Evolutionary conservation across 2,888 invertebrate genomes (phyloP), one percentile per base, ranked within the genome.

Genomic region (Trilocha varians): DNA sequence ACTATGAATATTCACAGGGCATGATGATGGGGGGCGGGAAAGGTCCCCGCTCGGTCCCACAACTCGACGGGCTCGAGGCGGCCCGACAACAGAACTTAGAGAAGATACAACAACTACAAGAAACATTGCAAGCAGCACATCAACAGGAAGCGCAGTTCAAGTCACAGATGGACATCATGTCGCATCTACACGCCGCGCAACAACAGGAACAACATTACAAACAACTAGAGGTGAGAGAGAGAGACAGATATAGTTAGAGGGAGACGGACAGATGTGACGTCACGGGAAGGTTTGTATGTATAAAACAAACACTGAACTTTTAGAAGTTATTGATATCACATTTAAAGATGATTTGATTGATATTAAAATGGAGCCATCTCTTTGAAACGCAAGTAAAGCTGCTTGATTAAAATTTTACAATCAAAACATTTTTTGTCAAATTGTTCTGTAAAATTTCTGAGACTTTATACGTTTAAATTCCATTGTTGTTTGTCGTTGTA

Each of bases 191-290:
- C 60, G 89, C 90, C 6, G 93, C 93, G 0, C 93, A 94, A 62
- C 92, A 93, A 52, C 91, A 92, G 55, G 94, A 94, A 59, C 90
- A 92, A 71, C 93, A 94, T 52, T 93, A 91, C 64, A 94, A 93
- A 59, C 88, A 90, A 56, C 66, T 93, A 36, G 92, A 93, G 80
- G 91, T 90, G 47, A 48, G 49, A n/a, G n/a, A n/a, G n/a, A n/a
- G n/a, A n/a, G n/a, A n/a, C n/a, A n/a, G n/a, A n/a, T n/a, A n/a
- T n/a, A n/a, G n/a, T n/a, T n/a, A n/a, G n/a, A n/a, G n/a, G n/a
- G n/a, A n/a, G n/a, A n/a, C n/a, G n/a, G n/a, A n/a, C n/a, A n/a
- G n/a, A n/a, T n/a, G n/a, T n/a, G n/a, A n/a, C n/a, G n/a, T n/a
- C n/a, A n/a, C n/a, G n/a, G n/a, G n/a, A n/a, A n/a, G n/a, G n/a